These are phyloP conservation scores for Amia ocellicauda DNA, from an alignment of 2,113 vertebrate genomes.

Conservation along the genomic window DNA sequence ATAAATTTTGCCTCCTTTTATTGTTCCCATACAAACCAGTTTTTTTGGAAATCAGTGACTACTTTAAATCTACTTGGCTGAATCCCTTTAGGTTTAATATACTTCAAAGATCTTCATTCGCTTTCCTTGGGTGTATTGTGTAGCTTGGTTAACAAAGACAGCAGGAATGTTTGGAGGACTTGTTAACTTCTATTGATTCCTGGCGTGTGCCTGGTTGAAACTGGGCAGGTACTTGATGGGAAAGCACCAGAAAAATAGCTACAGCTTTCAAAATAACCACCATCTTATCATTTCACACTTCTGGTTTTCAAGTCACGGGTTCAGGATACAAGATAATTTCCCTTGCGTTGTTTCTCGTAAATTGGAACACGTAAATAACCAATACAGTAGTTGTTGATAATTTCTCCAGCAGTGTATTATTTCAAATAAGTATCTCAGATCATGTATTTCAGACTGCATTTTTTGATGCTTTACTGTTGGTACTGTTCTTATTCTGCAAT, in stretches of 20 bases:
- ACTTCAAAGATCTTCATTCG: slow-evolving; percentile 98
- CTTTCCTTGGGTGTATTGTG: slow-evolving; percentile 82
- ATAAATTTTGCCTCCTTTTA: slow-evolving; percentile 96
- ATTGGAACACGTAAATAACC: too few species aligned
- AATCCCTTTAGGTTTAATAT: slow-evolving; percentile 86
- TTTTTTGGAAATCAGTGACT: slow-evolving; percentile 94
- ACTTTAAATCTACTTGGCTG: slow-evolving; percentile 99
- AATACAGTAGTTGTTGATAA: too few species aligned
- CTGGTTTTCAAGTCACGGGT: slow-evolving; percentile 63
- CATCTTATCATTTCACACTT: slow-evolving; percentile 73
- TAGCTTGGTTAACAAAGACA: slow-evolving; percentile 88
- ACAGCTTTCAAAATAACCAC: slow-evolving; percentile 63
- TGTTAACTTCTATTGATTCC: slow-evolving; percentile 99
- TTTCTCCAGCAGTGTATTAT: too few species aligned
- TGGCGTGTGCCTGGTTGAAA: slow-evolving; percentile 99
- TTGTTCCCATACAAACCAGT: slow-evolving; percentile 87
- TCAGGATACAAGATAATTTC: slow-evolving; percentile 48
- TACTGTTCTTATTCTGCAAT: too few species aligned
- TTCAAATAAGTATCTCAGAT: too few species aligned
- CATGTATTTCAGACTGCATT: too few species aligned
- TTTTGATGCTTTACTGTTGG: too few species aligned
- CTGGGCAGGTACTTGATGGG: slow-evolving; percentile 98
- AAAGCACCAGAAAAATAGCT: slow-evolving; percentile 91
- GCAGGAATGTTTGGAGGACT: slow-evolving; percentile 95
- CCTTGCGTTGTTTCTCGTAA: not conserved